phyloP scores from a whole-genome alignment of 2,113 vertebrate genomes.

The Pygoscelis adeliae region DNA sequence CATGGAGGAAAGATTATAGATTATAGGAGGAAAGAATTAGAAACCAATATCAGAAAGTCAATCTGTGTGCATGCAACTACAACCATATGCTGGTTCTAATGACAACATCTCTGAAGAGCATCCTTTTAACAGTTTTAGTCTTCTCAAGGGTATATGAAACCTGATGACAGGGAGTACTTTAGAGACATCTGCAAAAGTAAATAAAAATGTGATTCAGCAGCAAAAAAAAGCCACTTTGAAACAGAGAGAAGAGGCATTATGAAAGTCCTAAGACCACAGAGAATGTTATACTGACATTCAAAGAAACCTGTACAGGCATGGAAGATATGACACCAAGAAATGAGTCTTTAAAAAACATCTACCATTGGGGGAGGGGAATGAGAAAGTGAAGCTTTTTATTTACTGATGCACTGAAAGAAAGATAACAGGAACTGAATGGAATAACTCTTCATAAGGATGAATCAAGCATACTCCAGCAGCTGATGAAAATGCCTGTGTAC shows the following conservation, averaged over 20 bases:
- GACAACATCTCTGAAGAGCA: not conserved
- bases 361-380: not conserved
- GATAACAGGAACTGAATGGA: not conserved
- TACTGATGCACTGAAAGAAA: not conserved
- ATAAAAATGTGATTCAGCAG: not conserved
- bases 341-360: not conserved
- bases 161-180: not conserved
- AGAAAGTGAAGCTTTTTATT: not conserved
- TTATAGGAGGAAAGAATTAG: not conserved
- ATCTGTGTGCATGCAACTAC: not conserved
- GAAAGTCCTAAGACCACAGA: not conserved
- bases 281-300: not conserved
- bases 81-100: not conserved
- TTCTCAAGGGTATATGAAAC: not conserved
- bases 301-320: not conserved
- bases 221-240: not conserved
- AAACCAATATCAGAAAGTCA: not conserved
- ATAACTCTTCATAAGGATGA: not conserved
- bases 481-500: not conserved
- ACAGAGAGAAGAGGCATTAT: not conserved
- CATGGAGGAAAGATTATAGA: not conserved
- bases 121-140: not conserved
- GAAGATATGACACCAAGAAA: not conserved
- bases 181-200: not conserved
- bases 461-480: not conserved